A percentile compares a stretch with the other conserved stretches of the same genome.
Conservation (phyloP, 2,797 vertebrate genomes). For the Paguma larvata region DNA sequence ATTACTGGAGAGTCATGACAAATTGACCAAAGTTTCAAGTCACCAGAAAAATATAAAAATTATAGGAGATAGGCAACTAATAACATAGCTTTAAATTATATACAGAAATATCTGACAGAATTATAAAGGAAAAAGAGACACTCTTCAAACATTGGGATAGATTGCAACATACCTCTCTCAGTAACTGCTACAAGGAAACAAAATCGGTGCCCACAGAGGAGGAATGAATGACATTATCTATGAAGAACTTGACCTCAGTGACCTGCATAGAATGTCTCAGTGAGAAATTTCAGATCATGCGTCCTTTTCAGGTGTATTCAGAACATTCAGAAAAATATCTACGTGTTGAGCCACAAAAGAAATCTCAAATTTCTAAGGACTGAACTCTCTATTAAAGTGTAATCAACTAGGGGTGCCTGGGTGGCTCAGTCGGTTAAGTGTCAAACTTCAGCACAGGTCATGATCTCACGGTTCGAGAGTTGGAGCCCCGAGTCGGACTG, state of each 20-base stretch:
- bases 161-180: not conserved
- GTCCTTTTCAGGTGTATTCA: not conserved
- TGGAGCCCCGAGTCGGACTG: too few relatives aligned
- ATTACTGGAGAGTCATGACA: not conserved
- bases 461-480: too few relatives aligned
- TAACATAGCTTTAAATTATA: not conserved
- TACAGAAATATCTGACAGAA: not conserved
- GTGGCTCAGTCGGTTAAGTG: too few relatives aligned
- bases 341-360: too few relatives aligned
- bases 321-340: not conserved
- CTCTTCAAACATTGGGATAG: not conserved
- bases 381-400: not conserved
- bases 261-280: not conserved
- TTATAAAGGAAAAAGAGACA: too few relatives aligned
- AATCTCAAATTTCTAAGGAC: not conserved
- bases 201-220: not conserved
- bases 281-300: not conserved
- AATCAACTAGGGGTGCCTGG: too few relatives aligned
- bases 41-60: not conserved
- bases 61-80: not conserved
- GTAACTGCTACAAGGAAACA: not conserved
- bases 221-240: not conserved
- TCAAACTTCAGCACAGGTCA: too few relatives aligned
- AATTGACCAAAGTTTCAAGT: not conserved
- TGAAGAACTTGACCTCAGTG: too few relatives aligned